A percentile compares a stretch with the other conserved stretches of the same genome.
phyloP scores from a whole-genome alignment of 2,888 invertebrate genomes.

The Xiphydria camelus region DNA sequence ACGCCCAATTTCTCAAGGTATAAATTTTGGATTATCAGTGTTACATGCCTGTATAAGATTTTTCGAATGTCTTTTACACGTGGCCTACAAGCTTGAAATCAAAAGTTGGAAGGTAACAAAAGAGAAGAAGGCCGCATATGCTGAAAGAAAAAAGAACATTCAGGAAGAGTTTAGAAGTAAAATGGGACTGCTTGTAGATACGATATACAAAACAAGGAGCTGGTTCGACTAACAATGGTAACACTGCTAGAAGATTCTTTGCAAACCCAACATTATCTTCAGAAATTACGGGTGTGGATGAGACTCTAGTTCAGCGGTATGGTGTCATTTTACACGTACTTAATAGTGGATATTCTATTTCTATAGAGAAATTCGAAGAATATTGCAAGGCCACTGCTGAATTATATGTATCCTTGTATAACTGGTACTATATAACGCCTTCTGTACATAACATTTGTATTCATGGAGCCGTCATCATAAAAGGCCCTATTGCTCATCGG shows the following conservation, averaged over 20 bases:
- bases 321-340: slow-evolving; percentile 2
- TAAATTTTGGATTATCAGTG: too few relatives aligned
- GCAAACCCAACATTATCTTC: background rate
- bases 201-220: slow-evolving; percentile 5
- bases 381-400: slow-evolving; percentile 1
- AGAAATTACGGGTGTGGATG: slow-evolving; percentile 1
- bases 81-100: too few relatives aligned
- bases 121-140: too few relatives aligned
- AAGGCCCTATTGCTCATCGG: too few relatives aligned
- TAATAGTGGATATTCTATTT: background rate
- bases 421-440: slow-evolving; percentile 8
- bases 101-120: too few relatives aligned
- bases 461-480: too few relatives aligned
- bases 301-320: slow-evolving; percentile 1
- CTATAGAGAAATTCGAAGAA: slow-evolving; percentile 6
- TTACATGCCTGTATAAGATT: too few relatives aligned
- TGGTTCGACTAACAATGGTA: slow-evolving; percentile 6
- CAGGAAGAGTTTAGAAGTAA: too few relatives aligned
- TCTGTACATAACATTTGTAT: slow-evolving; percentile 6
- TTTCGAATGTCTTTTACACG: too few relatives aligned
- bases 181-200: too few relatives aligned
- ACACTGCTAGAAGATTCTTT: slow-evolving; percentile 7
- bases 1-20: too few relatives aligned
- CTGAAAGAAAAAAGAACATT: too few relatives aligned
- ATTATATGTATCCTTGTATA: slow-evolving; percentile 2